Evolutionary conservation across 1,140 invertebrate species (phyloP), one percentile per base, ranked within the genome.

Genomic region (Acyrthosiphon pisum): DNA sequence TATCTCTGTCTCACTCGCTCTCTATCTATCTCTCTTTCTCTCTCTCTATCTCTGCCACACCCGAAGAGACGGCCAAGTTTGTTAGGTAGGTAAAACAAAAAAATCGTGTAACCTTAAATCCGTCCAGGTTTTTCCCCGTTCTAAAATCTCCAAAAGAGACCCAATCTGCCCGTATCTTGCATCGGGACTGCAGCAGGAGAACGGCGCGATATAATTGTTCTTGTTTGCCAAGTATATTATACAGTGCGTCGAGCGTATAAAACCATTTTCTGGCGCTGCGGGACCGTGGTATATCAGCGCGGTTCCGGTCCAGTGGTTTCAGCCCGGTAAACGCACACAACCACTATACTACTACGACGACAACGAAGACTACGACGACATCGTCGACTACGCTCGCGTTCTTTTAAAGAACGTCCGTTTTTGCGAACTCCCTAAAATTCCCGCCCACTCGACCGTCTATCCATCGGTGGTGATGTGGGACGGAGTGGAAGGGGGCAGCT

Each of bases 321-420:
- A 9, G 37, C 81, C 50, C 23, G 23, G 84, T 86, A 30, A 30
- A 86, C 18, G 44, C 23, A 84, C 22, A n/a, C 37, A 46, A 26
- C 53, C 9, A n/a, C 53, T 30, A 35, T 26, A 14, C 53, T 20
- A 35, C 89, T 37, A 60, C 56, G 0, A 60, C 26, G 56, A 60
- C 30, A 9, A 50, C 48, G 1, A 50, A 18, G 48, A 50, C 48
- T 6, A 68, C 26, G 60, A 68, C n/a, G 18, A 76, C 60, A 76
- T 76, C 30, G 60, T n/a, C 60, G 60, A 76, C 60, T 76, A 76
- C 60, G 30, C 60, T 30, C 11, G n/a, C n/a, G 91, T 83, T 92
- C 83, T 92, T 83, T 86, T 84, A 84, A 92, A 92, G 68, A 92
- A 81, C 76, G 68, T 81, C 46, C 60, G 91, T 92, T 92, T 92